Base-by-base conservation (phyloP, 2,888 invertebrate species). In the Tuberolachnus salignus region DNA sequence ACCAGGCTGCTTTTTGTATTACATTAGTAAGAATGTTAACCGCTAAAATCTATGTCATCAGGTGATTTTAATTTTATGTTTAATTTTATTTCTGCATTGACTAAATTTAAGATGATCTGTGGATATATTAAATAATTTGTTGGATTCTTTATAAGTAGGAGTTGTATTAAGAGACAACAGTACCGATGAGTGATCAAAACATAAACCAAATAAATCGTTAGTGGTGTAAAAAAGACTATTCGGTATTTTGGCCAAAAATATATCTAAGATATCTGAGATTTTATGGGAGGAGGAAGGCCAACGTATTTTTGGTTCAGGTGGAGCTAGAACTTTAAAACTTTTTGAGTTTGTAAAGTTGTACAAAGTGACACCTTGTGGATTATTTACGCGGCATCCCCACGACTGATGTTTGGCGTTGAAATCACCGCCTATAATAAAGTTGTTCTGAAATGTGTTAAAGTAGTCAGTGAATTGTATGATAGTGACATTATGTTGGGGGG, bases 241-340 rank as follows among this genome's bases (percentile, higher is more conserved):
- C 6, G 46, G 64, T 23, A 64, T 1, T 14, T 64, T 64, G 46
- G 64, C 3, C 14, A 64, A 44, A 46, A 46, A 59, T 14, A 64
- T 21, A 64, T 64, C 46, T 1, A 64, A 21, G 23, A 64, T 64
- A 44, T 64, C 64, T 0, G 64, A 44, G 13, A 44, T 64, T 64
- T 64, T 44, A 0, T 19, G 19, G 42, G 21, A 0, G 1, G 44
- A 64, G 0, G 44, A 64, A 13, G 44, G 63, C 63, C 44, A 64
- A 64, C 44, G 44, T 0, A 42, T n/a, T n/a, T n/a, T 69, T 55
- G 44, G 55, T 1, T 44, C 70, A 53, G 55, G 55, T 42, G 57
- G 44, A 19, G 70, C 70, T 70, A 55, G 55, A 42, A 55, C 66
- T 66, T 49, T 49, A 66, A 66, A 49, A 23, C 44, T 49, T 10